phyloP scores from a whole-genome alignment of 2,797 vertebrate species.

The Oryzias dopingdopingensis region DNA sequence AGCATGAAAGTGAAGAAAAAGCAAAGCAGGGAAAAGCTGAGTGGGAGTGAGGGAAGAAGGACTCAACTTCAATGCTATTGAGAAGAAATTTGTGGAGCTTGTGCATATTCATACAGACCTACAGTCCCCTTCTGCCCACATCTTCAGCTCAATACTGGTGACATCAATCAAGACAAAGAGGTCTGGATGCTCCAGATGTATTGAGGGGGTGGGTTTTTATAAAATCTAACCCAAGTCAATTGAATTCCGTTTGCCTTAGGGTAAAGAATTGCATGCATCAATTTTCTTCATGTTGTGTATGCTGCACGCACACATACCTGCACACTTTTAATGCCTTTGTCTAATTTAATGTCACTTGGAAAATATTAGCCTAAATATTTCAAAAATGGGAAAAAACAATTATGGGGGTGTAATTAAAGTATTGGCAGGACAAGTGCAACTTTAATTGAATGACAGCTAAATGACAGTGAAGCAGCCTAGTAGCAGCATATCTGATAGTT shows the following conservation, averaged over 20 bases:
- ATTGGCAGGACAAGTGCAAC: constrained; percentile 76
- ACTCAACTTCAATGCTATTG: constrained; percentile 70
- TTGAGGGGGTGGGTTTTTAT: constrained; percentile 66
- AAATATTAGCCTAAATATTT: constrained; percentile 57
- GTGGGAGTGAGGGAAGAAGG: constrained; percentile 65
- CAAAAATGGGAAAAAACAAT: constrained; percentile 74
- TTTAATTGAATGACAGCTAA: constrained; percentile 76
- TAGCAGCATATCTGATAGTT: constrained; percentile 36
- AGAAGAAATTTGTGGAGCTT: constrained; percentile 75
- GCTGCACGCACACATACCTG: background rate
- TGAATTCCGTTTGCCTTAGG: constrained; percentile 63
- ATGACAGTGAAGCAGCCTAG: constrained; percentile 53
- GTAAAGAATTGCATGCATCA: constrained; percentile 36
- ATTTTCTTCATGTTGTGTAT: constrained; percentile 6
- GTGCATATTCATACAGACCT: constrained; percentile 69
- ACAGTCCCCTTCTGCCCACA: constrained; percentile 72
- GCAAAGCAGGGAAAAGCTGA: constrained; percentile 38
- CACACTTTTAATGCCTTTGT: constrained; percentile 21
- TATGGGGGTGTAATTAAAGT: constrained; percentile 80
- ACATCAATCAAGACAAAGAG: constrained; percentile 74
- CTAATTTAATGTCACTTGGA: constrained; percentile 23
- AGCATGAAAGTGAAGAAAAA: constrained; percentile 46
- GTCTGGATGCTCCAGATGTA: constrained; percentile 64
- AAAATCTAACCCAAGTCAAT: constrained; percentile 68
- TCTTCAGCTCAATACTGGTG: constrained; percentile 64